Evolutionary conservation across 2,113 vertebrate genomes (phyloP), one percentile per base, ranked within the genome.

Genomic region (Antechinus flavipes): DNA sequence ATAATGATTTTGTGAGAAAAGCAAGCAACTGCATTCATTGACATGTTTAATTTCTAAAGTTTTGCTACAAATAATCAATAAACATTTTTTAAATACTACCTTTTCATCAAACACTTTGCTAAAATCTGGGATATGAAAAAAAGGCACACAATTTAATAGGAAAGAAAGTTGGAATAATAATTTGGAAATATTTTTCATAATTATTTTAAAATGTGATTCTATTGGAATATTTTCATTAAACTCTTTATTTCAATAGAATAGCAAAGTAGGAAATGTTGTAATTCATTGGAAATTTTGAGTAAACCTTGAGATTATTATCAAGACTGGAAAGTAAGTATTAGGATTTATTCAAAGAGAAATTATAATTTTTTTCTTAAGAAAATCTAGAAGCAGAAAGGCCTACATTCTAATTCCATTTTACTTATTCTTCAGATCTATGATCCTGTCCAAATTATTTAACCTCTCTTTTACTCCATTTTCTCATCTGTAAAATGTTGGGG

Each of bases 41-140:
- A 95, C 96, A 91, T 90, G 7, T 54, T 91, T 0, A 92, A 35
- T 94, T 97, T 96, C 53, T 93, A 26, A 94, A 76, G 4, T 52
- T 46, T 93, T 90, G n/a, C n/a, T 93, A 89, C 35, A 94, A n/a
- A 84, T 8, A 76, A 26, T n/a, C 30, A 76, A 68, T 16, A 68
- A n/a, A 16, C 61, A 68, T 68, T 68, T 16, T n/a, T 76, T 76
- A 76, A 76, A 14, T 12, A 49, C 47, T 49, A 14, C 30, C 14
- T 42, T 84, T 84, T 14, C 8, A n/a, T 10, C 19, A 42, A n/a
- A 84, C n/a, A 42, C 16, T 42, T 1, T 76, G 16, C 16, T 84
- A 84, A 42, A 16, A 42, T n/a, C n/a, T 84, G 7, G n/a, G 19
- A 84, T 42, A 22, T n/a, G n/a, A 84, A 84, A 16, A 16, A 84